phyloP scores from a whole-genome alignment of 2,797 vertebrate genomes.

The Pyrrhura leucotis region DNA sequence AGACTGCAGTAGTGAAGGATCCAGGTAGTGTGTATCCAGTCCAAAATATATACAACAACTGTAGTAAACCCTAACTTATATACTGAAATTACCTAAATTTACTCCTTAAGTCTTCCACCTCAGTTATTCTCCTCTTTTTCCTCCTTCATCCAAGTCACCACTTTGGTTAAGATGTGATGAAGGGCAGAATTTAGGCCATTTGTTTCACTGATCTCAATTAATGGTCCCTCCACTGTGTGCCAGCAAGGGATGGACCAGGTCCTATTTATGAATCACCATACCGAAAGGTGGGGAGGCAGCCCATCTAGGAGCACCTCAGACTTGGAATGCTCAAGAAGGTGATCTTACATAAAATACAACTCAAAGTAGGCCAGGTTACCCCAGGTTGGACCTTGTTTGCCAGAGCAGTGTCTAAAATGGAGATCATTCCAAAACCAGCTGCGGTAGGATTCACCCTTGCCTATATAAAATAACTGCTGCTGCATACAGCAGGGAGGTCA shows the following conservation, averaged over 20 bases:
- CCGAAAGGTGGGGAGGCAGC: neutral
- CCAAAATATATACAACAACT: neutral
- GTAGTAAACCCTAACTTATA: neutral
- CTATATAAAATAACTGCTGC: neutral
- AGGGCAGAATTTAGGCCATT: neutral
- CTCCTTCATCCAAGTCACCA: neutral
- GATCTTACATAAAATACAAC: neutral
- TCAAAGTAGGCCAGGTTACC: neutral
- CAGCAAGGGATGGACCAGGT: neutral
- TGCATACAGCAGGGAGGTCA: neutral
- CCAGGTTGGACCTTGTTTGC: neutral
- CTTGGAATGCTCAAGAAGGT: neutral
- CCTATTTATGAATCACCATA: neutral
- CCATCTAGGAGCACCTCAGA: neutral
- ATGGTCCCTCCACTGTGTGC: neutral
- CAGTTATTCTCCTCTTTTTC: neutral
- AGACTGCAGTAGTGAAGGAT: neutral
- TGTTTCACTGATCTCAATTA: fast-evolving
- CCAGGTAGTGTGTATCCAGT: neutral
- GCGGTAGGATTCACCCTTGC: neutral
- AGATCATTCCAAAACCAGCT: neutral
- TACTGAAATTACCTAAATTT: neutral
- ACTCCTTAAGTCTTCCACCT: neutral
- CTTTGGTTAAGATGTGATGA: neutral
- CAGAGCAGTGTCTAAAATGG: neutral